Conservation (phyloP, 2,113 vertebrate species). For the Rhea pennata region DNA sequence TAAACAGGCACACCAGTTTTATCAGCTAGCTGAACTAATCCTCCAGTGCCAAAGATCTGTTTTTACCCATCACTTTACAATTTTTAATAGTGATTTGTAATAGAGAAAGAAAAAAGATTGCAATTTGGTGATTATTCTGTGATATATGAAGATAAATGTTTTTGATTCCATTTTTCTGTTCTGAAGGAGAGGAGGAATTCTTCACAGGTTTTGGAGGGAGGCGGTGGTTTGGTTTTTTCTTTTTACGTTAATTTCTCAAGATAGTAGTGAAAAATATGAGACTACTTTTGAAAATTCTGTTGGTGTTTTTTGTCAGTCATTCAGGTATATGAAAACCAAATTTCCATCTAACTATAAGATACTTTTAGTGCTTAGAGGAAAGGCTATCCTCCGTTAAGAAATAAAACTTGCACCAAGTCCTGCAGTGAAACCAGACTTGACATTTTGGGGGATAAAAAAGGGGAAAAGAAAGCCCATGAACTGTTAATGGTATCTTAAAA, state of each 20-base stretch:
- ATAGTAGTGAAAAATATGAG: neutral
- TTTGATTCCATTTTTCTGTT: neutral
- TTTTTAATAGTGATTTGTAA: neutral
- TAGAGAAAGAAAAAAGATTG: neutral
- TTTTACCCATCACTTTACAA: constrained; percentile 7
- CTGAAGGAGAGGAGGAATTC: neutral
- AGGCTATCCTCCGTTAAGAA: neutral
- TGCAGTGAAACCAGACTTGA: neutral
- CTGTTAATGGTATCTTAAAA: neutral
- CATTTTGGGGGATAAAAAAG: neutral
- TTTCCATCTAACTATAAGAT: neutral
- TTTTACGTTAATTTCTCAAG: neutral
- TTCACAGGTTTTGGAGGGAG: neutral
- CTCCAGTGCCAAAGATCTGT: neutral
- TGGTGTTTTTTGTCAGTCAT: neutral
- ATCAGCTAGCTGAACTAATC: neutral
- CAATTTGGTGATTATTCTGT: neutral
- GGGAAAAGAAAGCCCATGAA: accelerated
- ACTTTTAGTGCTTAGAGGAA: neutral
- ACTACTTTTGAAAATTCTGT: neutral
- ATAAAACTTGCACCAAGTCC: neutral
- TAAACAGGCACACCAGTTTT: neutral
- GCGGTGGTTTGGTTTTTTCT: neutral
- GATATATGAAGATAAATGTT: neutral
- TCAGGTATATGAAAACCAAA: neutral